These are phyloP conservation scores for Epicampocera succincta DNA, from an alignment of 2,888 invertebrate genomes.

Conservation along the genomic window DNA sequence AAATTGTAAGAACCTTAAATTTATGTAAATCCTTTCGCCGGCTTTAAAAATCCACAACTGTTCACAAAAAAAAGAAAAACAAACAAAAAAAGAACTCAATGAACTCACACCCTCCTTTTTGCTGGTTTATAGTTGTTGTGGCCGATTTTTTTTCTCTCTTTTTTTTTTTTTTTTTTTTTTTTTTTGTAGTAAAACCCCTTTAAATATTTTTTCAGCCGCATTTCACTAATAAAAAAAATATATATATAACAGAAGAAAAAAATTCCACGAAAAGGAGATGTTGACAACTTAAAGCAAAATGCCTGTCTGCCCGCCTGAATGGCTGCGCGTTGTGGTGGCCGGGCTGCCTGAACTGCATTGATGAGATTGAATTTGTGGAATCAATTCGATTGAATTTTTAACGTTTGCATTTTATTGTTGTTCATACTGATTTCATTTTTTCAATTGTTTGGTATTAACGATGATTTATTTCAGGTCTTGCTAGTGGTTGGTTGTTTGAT, in stretches of 20 bases:
- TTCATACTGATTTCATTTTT: conserved; percentile 68
- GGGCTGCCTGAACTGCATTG: conserved; percentile 8
- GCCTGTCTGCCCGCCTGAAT: background rate
- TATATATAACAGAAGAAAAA: too few relatives aligned
- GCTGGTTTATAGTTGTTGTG: background rate
- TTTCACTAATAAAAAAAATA: conserved; percentile 46
- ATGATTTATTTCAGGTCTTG: conserved; percentile 66
- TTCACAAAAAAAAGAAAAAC: conserved; percentile 58
- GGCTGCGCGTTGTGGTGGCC: background rate
- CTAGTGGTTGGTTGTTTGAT: conserved; percentile 60
- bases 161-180: too few relatives aligned
- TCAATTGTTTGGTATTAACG: conserved; percentile 63
- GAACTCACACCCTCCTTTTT: conserved; percentile 51
- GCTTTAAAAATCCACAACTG: conserved; percentile 60
- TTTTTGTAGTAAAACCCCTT: conserved; percentile 47
- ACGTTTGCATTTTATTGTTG: conserved; percentile 65
- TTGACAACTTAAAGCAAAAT: conserved; percentile 27
- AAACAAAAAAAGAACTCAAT: conserved; percentile 25
- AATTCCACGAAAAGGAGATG: conserved; percentile 26
- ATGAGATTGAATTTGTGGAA: conserved; percentile 55
- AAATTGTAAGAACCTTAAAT: conserved; percentile 65
- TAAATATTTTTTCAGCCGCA: conserved; percentile 49
- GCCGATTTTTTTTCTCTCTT: too few relatives aligned
- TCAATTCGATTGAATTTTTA: conserved; percentile 65
- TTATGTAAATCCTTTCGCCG: conserved; percentile 64